Evolutionary conservation across 2,888 invertebrate genomes (phyloP), one percentile per base, ranked within the genome.

Genomic region (Meghimatium bilineatum): DNA sequence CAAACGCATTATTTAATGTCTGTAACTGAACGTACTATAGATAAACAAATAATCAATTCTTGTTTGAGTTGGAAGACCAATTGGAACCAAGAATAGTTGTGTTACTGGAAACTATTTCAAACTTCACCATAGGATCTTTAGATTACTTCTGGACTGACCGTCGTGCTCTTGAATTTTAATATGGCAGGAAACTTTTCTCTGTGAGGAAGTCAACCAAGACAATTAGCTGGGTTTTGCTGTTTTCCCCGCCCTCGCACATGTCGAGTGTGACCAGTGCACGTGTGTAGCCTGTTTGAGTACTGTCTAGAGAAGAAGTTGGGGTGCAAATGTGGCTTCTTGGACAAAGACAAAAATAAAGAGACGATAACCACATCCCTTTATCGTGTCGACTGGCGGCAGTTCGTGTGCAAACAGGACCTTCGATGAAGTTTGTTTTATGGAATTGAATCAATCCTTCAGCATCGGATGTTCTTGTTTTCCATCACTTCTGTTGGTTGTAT

Each of bases 231-330:
- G 67, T 34, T 17, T 67, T 67, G 67, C 32, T 32, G 32, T 67
- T 67, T 8, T 29, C 67, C 14, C 67, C 67, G 67, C 67, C 67
- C 67, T 10, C 67, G 34, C 67, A 67, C 67, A 67, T 67, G 67
- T 67, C 67, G 67, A 67, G 32, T 12, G 3, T 67, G 67, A 29
- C 29, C 67, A 67, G 67, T 6, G 32, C 67, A 32, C 67, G 67
- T 67, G 67, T 29, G 32, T 32, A 29, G 67, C 67, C 67, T 32
- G 67, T 17, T 8, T 32, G 32, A 67, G 67, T 67, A 32, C 67
- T 34, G 8, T 32, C 67, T 17, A 32, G 67, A 32, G 67, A 67
- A 5, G 67, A 17, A 14, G 32, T 32, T 67, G 67, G 32, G 67
- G 29, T 32, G 32, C 1, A 67, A 67, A 67, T 10, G 10, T 8